phyloP scores from a whole-genome alignment of 2,113 vertebrate species.

The Sylvia atricapilla region DNA sequence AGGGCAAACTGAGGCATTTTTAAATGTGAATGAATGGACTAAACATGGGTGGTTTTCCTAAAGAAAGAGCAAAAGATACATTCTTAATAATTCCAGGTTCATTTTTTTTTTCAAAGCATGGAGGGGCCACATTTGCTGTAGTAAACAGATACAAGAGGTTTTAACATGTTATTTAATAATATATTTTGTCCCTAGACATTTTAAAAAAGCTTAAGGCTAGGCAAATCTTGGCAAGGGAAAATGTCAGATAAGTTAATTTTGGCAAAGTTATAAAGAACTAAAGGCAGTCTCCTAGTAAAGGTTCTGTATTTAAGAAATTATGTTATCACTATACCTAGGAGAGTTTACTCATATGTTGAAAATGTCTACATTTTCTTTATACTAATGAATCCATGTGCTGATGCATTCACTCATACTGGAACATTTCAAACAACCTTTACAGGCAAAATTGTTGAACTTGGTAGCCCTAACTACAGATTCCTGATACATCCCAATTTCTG shows the following conservation, averaged over 20 bases:
- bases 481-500: not conserved
- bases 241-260: constrained; percentile 7
- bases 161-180: not conserved
- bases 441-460: not conserved
- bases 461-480: not conserved
- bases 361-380: not conserved
- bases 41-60: not conserved
- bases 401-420: not conserved
- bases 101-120: not conserved
- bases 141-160: not conserved
- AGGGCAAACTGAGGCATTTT: constrained; percentile 28
- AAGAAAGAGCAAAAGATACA: not conserved
- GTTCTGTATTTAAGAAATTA: not conserved
- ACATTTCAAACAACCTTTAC: not conserved
- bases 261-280: not conserved
- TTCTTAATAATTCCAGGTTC: not conserved
- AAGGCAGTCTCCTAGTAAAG: not conserved
- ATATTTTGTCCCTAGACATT: not conserved
- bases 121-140: not conserved
- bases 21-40: not conserved
- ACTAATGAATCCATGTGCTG: not conserved
- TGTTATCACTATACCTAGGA: not conserved
- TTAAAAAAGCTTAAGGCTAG: not conserved
- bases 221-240: not conserved
- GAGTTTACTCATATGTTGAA: not conserved